phyloP scores from a whole-genome alignment of 2,888 invertebrate genomes.

The Anagyrus pseudococci region DNA sequence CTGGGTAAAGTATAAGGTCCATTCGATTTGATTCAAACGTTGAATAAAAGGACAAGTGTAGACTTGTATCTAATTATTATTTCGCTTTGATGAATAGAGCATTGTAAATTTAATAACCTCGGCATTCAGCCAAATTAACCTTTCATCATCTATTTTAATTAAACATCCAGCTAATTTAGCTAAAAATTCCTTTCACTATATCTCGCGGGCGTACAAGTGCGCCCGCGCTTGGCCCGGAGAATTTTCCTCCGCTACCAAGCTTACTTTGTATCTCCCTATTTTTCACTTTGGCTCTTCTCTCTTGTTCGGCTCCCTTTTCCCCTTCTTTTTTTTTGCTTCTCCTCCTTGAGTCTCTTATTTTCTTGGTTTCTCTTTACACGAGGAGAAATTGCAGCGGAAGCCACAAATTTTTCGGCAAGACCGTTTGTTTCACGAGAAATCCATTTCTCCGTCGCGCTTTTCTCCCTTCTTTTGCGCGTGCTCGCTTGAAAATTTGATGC shows the following conservation, averaged over 20 bases:
- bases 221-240: no score
- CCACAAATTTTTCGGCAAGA: slow-evolving; percentile 33
- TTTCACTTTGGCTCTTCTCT: slow-evolving; percentile 31
- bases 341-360: slow-evolving; percentile 20
- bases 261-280: slow-evolving; percentile 19
- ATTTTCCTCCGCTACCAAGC: neutral
- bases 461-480: no score
- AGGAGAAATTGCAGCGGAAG: slow-evolving; percentile 28
- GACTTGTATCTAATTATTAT: no score
- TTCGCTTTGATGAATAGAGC: no score
- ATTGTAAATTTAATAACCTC: slow-evolving; percentile 21
- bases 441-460: slow-evolving; percentile 20
- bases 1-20: no score
- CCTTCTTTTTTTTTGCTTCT: slow-evolving; percentile 20
- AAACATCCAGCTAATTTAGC: slow-evolving; percentile 24
- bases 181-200: slow-evolving; percentile 22
- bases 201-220: neutral
- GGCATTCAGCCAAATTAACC: slow-evolving; percentile 18
- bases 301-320: slow-evolving; percentile 22
- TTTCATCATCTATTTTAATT: slow-evolving; percentile 25
- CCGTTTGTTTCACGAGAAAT: slow-evolving; percentile 33
- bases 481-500: slow-evolving; percentile 26
- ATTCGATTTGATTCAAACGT: no score
- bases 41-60: no score
- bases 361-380: slow-evolving; percentile 23